Evolutionary conservation across 2,888 invertebrate genomes (phyloP).

Genomic region (Atethmia centrago): DNA sequence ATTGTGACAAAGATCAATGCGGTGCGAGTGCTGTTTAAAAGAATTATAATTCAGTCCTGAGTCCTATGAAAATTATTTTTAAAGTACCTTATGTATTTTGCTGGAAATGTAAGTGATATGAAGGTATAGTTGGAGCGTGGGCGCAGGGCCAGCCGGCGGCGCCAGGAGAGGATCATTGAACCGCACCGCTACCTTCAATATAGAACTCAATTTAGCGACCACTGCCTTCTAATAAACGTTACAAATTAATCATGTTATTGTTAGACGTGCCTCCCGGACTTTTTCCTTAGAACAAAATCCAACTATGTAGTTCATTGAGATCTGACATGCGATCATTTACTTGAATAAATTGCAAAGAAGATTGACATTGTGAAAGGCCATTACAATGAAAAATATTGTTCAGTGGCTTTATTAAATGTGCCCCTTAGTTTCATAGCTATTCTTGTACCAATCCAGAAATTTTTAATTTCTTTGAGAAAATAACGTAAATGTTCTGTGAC

Average conservation of each 20-base stretch:
- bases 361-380: slow-evolving; percentile 43
- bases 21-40: slow-evolving; percentile 62
- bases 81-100: slow-evolving; percentile 25
- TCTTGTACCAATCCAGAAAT: slow-evolving; percentile 26
- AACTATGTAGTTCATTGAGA: slow-evolving; percentile 56
- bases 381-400: slow-evolving; percentile 22
- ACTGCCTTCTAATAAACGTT: slow-evolving; percentile 73
- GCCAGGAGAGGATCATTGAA: slow-evolving; percentile 71
- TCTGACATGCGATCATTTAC: slow-evolving; percentile 60
- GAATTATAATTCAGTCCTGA: slow-evolving; percentile 42
- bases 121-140: slow-evolving; percentile 59
- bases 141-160: slow-evolving; percentile 63
- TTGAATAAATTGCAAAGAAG: slow-evolving; percentile 50
- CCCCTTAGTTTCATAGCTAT: slow-evolving; percentile 19
- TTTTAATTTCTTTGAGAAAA: slow-evolving; percentile 39
- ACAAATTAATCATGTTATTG: slow-evolving; percentile 72
- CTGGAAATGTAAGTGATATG: slow-evolving; percentile 47
- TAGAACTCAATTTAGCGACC: slow-evolving; percentile 73
- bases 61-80: slow-evolving; percentile 14
- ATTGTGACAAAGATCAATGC: slow-evolving; percentile 65
- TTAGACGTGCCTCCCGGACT: slow-evolving; percentile 56
- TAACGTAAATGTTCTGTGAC: slow-evolving; percentile 48
- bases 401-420: slow-evolving; percentile 17
- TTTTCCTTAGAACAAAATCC: slow-evolving; percentile 56
- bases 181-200: slow-evolving; percentile 59